Base-by-base conservation (phyloP, 2,888 invertebrate species). In the Cryptophagus acutangulus region DNA sequence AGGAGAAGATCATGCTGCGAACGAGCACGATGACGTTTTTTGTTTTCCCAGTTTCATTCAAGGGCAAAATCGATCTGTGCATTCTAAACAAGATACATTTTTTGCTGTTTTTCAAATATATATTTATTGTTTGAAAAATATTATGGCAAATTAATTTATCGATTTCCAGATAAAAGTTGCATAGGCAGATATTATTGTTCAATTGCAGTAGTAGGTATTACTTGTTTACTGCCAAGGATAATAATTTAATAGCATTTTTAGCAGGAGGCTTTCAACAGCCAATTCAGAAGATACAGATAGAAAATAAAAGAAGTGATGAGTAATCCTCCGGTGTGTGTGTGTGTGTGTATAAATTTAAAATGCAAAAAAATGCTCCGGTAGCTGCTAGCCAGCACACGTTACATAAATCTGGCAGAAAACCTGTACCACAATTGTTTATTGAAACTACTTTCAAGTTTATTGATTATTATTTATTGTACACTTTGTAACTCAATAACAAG, bases 341-440 rank as follows among this genome's bases (percentile, higher is more conserved):
- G 26, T 26, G 26, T 26, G 12, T 26, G 26, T 26, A 20, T 20
- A 20, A 6, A 20, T 28, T 28, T 20, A 20, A 20, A 20, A 20
- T 20, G 28, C 4, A 28, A 28, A 31, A 31, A 31, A 31, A 31
- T 31, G 31, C 31, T 16, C 16, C 31, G 13, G 15, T 13, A 16
- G n/a, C 4, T 8, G 9, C 12, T 26, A 20, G 29, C 16, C 31
- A 31, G n/a, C 16, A 16, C 31, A 15, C 15, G 6, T 31, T 31
- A 31, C 31, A 31, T 31, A 31, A 31, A 31, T 31, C 31, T 31
- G 31, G 31, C 31, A 20, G 31, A 16, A 31, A 31, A 31, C 31
- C 31, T 31, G 31, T 31, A 31, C 16, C 31, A 31, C 31, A 31
- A 31, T 31, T 31, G 31, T 31, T 31, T 31, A 31, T 31, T 31